A percentile compares a stretch with the other conserved stretches of the same genome.
phyloP scores from a whole-genome alignment of 2,888 invertebrate species.

The Troilus luridus region DNA sequence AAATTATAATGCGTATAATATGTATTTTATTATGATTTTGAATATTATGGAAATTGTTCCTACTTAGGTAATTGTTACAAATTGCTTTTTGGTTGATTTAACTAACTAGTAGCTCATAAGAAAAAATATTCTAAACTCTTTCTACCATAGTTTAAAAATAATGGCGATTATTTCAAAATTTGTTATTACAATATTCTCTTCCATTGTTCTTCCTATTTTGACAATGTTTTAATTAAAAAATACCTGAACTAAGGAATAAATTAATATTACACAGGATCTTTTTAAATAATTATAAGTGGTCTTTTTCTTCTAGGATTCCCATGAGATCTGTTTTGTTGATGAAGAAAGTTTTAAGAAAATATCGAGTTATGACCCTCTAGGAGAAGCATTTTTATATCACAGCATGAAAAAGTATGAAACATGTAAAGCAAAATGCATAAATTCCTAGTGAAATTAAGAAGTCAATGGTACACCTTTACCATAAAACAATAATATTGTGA shows the following conservation, averaged over 20 bases:
- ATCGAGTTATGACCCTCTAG: constrained; percentile 87
- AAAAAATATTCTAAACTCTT: too few species aligned
- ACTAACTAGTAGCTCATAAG: too few species aligned
- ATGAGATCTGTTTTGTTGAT: constrained; percentile 99
- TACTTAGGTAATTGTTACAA: too few species aligned
- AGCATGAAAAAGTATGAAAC: constrained; percentile 72
- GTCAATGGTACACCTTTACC: background rate
- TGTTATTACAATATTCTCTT: too few species aligned
- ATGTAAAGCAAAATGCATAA: background rate
- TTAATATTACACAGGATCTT: background rate
- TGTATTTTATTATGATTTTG: too few species aligned
- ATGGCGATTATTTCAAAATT: too few species aligned
- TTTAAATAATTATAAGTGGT: constrained; percentile 19
- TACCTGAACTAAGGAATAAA: background rate
- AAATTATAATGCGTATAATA: too few species aligned
- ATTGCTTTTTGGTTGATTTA: too few species aligned
- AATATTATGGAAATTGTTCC: too few species aligned
- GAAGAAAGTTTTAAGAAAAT: constrained; percentile 93
- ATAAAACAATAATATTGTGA: background rate
- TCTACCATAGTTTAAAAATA: too few species aligned
- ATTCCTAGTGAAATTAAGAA: background rate
- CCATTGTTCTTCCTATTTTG: too few species aligned
- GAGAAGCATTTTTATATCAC: constrained; percentile 82
- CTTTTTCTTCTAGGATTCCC: constrained; percentile 79
- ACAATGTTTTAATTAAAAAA: too few species aligned